Evolutionary conservation across 2,113 vertebrate species (phyloP), one percentile per base, ranked within the genome.

Genomic region (Podarcis raffonei): DNA sequence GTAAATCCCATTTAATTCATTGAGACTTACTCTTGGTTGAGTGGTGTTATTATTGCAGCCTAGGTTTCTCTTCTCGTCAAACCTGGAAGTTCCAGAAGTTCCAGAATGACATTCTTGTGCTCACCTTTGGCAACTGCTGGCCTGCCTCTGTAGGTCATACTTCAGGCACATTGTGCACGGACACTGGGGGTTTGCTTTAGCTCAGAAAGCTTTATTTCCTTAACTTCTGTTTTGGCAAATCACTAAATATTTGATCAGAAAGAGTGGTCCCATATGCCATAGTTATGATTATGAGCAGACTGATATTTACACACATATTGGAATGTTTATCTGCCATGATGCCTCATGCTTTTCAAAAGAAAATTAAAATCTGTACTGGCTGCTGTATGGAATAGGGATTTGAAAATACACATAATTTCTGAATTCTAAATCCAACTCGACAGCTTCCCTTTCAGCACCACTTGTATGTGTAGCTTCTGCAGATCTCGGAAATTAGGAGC

Each of bases 271-370:
- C 1, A 88, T 32, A 85, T 5, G 1, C 57, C 35, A 74, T 0
- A 59, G 0, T 74, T 84, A 74, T 81, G 0, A 12, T 65, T 81
- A 5, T 39, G 39, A 88, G 30, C 37, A 89, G 37, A 2, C 12
- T 89, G 42, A 15, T 39, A 1, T 93, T 89, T 86, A n/a, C 35
- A 89, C 91, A 30, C 6, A 30, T 48, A 1, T 65, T 66, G 57
- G 12, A 12, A 62, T 37, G 37, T 83, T 83, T 76, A 83, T 32
- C 35, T 88, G 37, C 20, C 80, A 82, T 39, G 20, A 62, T 74
- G 71, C 20, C 53, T 88, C 27, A n/a, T 18, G 30, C 59, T 65
- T 66, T 68, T 83, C 30, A 75, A 32, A 83, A 75, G 18, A 77
- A 83, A 83, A 77, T 18, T 72, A 72, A 76, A 76, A 88, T 83